Conservation (phyloP, 1,140 invertebrate species). For the Chrysopa pallens region DNA sequence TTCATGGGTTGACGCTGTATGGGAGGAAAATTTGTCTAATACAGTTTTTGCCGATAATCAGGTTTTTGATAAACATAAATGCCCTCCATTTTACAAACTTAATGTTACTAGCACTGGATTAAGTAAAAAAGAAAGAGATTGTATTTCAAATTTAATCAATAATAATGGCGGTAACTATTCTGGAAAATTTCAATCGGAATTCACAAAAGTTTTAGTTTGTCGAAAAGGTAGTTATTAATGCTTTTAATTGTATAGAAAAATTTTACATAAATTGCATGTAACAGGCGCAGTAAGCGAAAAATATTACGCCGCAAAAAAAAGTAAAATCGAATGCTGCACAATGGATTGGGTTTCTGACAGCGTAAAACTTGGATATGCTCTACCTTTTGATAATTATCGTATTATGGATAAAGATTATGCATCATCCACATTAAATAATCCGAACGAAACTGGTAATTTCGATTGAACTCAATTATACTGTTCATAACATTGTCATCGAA, state of each 20-base stretch:
- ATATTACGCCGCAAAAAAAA: slow-evolving; percentile 51
- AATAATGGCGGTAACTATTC: slow-evolving; percentile 46
- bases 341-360: slow-evolving; percentile 62
- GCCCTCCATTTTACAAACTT: slow-evolving; percentile 66
- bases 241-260: slow-evolving; percentile 10
- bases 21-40: slow-evolving; percentile 45
- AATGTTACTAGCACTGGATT: slow-evolving; percentile 64
- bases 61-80: slow-evolving; percentile 42
- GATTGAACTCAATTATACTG: background rate
- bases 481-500: background rate
- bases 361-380: slow-evolving; percentile 46
- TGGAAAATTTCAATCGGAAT: slow-evolving; percentile 29
- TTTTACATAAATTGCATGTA: slow-evolving; percentile 6
- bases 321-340: slow-evolving; percentile 53
- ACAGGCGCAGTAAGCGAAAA: slow-evolving; percentile 56
- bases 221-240: slow-evolving; percentile 19
- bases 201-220: slow-evolving; percentile 30
- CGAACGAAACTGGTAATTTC: slow-evolving; percentile 25
- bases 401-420: slow-evolving; percentile 29
- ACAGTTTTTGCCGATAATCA: slow-evolving; percentile 40
- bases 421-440: slow-evolving; percentile 32
- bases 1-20: slow-evolving; percentile 63
- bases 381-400: slow-evolving; percentile 43
- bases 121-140: slow-evolving; percentile 37
- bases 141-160: slow-evolving; percentile 50